Percentiles rank a stretch among this genome's conserved stretches.
Evolutionary conservation across 2,797 vertebrate species (phyloP).

Genomic region (Pseudochromis fuscus): DNA sequence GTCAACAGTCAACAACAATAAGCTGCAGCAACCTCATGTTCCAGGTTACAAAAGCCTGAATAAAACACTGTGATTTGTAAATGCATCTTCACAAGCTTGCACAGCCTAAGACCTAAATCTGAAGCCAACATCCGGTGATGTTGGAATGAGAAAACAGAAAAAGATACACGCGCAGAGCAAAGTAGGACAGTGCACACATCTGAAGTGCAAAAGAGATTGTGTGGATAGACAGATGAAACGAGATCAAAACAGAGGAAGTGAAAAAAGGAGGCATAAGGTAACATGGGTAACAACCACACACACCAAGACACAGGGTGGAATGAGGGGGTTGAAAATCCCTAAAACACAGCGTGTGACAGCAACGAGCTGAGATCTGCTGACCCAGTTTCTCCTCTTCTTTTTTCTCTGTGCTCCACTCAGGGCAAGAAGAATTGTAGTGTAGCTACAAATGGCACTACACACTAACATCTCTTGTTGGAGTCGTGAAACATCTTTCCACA

Average conservation of each 20-base stretch:
- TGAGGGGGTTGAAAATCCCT: conserved; percentile 42
- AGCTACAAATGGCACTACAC: conserved; percentile 18
- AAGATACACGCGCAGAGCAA: conserved; percentile 35
- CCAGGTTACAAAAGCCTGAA: conserved; percentile 18
- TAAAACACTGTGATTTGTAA: conserved; percentile 19
- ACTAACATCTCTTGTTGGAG: conserved; percentile 24
- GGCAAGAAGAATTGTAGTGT: not conserved
- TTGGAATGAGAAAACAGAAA: conserved; percentile 21
- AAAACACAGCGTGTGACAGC: conserved; percentile 63
- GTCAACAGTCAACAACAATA: not conserved
- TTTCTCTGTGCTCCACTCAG: conserved; percentile 28
- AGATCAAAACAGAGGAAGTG: conserved; percentile 47
- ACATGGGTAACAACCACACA: conserved; percentile 32
- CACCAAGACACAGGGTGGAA: conserved; percentile 9
- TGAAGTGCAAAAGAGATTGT: conserved; percentile 22
- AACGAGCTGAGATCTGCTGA: conserved; percentile 60
- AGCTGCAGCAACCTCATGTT: not conserved
- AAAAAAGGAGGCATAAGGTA: conserved; percentile 41
- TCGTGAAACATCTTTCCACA: conserved; percentile 15
- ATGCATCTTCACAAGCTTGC: conserved; percentile 21
- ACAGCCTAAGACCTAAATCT: conserved; percentile 37
- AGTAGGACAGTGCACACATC: conserved; percentile 58
- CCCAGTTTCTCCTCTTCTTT: conserved; percentile 61
- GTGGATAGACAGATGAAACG: conserved; percentile 34
- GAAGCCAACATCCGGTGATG: conserved; percentile 33